Evolutionary conservation across 2,888 invertebrate species (phyloP).

Genomic region (Tanytarsus gracilentus): DNA sequence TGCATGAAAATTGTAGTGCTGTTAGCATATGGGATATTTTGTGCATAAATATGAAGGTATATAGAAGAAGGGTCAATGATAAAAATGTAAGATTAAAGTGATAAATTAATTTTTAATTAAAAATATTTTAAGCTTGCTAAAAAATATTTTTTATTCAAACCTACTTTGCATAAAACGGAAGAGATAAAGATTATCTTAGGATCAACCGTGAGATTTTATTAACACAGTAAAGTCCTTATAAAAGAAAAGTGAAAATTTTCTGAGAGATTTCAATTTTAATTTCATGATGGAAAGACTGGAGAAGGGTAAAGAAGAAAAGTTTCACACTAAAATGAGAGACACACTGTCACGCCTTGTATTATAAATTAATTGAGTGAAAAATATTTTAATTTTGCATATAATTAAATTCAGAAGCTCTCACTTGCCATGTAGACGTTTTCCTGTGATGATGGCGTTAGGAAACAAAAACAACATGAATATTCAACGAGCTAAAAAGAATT

Average conservation of each 20-base stretch:
- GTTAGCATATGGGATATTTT: too few species aligned
- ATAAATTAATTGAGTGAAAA: constrained; percentile 22
- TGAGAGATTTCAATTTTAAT: not conserved
- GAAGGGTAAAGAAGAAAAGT: not conserved
- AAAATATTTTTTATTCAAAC: too few species aligned
- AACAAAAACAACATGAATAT: not conserved
- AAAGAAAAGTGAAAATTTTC: too few species aligned
- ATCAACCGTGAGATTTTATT: too few species aligned
- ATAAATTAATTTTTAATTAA: too few species aligned
- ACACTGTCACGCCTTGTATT: constrained; percentile 6
- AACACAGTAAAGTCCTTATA: not conserved
- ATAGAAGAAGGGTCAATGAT: too few species aligned
- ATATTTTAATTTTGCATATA: constrained; percentile 16
- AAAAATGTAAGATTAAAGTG: too few species aligned
- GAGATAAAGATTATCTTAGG: too few species aligned
- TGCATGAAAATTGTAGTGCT: not conserved
- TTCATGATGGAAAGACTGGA: not conserved
- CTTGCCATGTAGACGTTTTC: not conserved
- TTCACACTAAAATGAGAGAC: not conserved
- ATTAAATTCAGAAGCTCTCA: constrained; percentile 12
- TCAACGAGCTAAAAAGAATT: not conserved
- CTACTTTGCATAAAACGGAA: too few species aligned
- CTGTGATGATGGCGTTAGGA: not conserved
- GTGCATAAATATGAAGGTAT: too few species aligned
- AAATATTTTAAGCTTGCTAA: too few species aligned